Evolutionary conservation across 64 coral and sea anemone species (phyloP).

Genomic region (Astreopora myriophthalma): DNA sequence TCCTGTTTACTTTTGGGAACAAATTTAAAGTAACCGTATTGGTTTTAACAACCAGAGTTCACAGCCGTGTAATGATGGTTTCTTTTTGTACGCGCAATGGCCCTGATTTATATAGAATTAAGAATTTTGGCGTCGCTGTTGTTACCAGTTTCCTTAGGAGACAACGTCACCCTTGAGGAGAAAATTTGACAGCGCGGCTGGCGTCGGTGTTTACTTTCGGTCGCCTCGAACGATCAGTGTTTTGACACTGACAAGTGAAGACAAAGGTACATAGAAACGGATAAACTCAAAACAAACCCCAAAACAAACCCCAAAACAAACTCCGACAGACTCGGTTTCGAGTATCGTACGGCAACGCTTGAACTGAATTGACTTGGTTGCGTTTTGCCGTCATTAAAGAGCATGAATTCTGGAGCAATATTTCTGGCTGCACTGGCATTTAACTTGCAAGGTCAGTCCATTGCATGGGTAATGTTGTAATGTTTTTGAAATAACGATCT

Average conservation of each 20-base stretch:
- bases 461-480: background rate
- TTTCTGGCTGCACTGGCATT: background rate
- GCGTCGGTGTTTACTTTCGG: background rate
- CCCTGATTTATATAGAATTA: no score
- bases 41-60: background rate
- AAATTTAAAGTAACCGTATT: background rate
- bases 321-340: background rate
- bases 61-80: no score
- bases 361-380: background rate
- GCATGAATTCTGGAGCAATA: background rate
- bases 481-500: background rate
- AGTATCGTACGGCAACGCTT: background rate
- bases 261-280: slow-evolving; percentile 3
- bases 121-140: no score
- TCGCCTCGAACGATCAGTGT: background rate
- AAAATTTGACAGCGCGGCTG: background rate
- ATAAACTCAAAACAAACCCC: background rate
- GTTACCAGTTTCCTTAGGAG: no score
- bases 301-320: background rate
- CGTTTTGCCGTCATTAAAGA: background rate
- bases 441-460: background rate
- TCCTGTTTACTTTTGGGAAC: background rate
- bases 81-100: no score
- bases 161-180: background rate
- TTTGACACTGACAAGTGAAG: background rate